Base-by-base conservation (phyloP, 2,797 vertebrate genomes). In the Rhincodon typus region DNA sequence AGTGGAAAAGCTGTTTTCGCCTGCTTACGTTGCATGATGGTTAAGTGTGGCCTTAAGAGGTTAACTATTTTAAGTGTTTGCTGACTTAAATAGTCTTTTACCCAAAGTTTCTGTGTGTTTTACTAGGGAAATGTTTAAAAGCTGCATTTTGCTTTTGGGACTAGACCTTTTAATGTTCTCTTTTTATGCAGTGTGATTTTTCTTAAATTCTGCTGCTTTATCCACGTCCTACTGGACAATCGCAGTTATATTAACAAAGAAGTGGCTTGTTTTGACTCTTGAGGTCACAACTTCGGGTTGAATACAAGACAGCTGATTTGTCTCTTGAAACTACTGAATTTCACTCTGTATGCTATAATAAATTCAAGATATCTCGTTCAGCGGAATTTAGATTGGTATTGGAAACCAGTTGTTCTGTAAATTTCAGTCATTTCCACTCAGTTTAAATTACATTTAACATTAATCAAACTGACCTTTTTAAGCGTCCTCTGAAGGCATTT, bases 1-100 rank as follows among this genome's bases (percentile, higher is more conserved):
- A 94, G 69, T 74, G 94, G 94, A 77, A 77, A 94, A 95, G 72
- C 46, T 50, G 70, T 53, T 94, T 94, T 50, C 13, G 53, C 53
- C 34, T 74, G 70, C 94, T 34, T 74, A 72, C 7, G 25, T 77
- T 77, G 46, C 70, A 77, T 53, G 17, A 30, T 95, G 8, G 21
- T 10, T 8, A 95, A 77, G 70, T 77, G 46, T 38, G 50, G 34
- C 70, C 70, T 6, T 53, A 53, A 94, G 13, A 74, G 42, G 25
- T 95, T 95, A 77, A 57, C 27, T 95, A 53, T 53, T 74, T 17
- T 50, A 94, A 46, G 42, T 70, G 66, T 94, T 94, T 70, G 69
- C 70, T 95, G 25, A 46, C 67, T 94, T 72, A 74, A 25, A 95
- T 27, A 27, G 38, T 50, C 27, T 72, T 42, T 77, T 50, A 13